Percentiles rank a stretch among this genome's conserved stretches.
Conservation (phyloP, 2,888 invertebrate species). For the Charanyca ferruginea region DNA sequence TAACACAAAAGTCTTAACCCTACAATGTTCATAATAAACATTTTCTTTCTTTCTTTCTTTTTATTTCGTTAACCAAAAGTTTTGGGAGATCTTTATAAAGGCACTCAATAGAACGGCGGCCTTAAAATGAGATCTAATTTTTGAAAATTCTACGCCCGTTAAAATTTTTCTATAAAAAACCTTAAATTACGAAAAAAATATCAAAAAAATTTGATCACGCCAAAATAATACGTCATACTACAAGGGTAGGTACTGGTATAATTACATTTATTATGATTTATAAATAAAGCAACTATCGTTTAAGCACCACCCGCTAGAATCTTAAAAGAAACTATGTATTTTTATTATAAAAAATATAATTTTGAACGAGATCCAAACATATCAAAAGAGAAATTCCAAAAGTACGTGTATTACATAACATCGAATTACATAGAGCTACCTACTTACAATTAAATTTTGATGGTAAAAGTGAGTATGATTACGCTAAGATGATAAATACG, state of each 20-base stretch:
- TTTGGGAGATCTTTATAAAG: conserved; percentile 86
- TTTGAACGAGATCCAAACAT: conserved; percentile 85
- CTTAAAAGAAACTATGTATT: conserved; percentile 70
- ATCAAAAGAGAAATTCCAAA: conserved; percentile 73
- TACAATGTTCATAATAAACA: conserved; percentile 77
- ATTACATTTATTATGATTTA: conserved; percentile 68
- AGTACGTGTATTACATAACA: conserved; percentile 74
- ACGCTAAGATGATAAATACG: conserved; percentile 61
- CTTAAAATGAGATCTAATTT: conserved; percentile 88
- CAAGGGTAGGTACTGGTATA: conserved; percentile 80
- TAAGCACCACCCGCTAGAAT: conserved; percentile 88
- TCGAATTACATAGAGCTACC: conserved; percentile 79
- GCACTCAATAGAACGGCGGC: conserved; percentile 75
- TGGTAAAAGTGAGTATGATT: conserved; percentile 66
- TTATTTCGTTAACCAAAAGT: conserved; percentile 78
- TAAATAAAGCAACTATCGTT: conserved; percentile 75
- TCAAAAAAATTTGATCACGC: conserved; percentile 78
- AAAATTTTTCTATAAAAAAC: conserved; percentile 76
- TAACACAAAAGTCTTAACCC: conserved; percentile 71
- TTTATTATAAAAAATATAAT: conserved; percentile 77
- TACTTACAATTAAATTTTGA: conserved; percentile 81
- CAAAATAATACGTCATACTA: conserved; percentile 85
- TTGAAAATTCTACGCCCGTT: conserved; percentile 83
- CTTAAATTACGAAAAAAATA: conserved; percentile 72
- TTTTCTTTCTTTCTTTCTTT: conserved; percentile 65